Evolutionary conservation across 2,797 vertebrate species (phyloP), one percentile per base, ranked within the genome.

Genomic region (Lithobates pipiens): DNA sequence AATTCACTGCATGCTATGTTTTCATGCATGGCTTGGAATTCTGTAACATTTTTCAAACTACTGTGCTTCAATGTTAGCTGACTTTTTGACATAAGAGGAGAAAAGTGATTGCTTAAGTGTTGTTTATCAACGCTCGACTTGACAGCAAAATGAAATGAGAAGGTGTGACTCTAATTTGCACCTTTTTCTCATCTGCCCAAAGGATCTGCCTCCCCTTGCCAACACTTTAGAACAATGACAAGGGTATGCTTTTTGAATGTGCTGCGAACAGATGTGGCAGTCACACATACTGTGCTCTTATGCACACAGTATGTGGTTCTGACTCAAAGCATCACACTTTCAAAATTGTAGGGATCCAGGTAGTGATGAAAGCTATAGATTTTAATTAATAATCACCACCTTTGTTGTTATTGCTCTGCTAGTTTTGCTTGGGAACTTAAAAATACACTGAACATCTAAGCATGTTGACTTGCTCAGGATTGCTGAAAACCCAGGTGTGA

Each of bases 131-230:
- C 88, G 88, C 63, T 88, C 91, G 90, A 92, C 92, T 88, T 89
- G 92, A 91, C 89, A 87, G 50, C 85, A 86, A 89, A 91, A 84
- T 1, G 36, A 93, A 89, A 89, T 82, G n/a, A 88, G 80, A 88
- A 93, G 87, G 89, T 93, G 91, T 88, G 89, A 92, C 92, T 92
- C 89, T 91, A 92, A 88, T 93, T 95, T 93, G 85, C 91, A 91
- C 91, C 89, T 94, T 89, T 91, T 89, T 94, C 89, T 91, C 76
- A 57, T 90, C 92, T 84, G 32, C 90, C 88, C 57, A 23, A 82
- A 91, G 87, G 88, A 89, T 89, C 79, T 88, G 0, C 80, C 67
- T 90, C 88, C 89, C 82, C 88, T 88, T 90, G 65, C 91, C 88
- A 81, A 57, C 83, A 39, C 89, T 92, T 90, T 85, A 90, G 89